Evolutionary conservation across 2,113 vertebrate species (phyloP), one percentile per base, ranked within the genome.

Genomic region (Carollia perspicillata): DNA sequence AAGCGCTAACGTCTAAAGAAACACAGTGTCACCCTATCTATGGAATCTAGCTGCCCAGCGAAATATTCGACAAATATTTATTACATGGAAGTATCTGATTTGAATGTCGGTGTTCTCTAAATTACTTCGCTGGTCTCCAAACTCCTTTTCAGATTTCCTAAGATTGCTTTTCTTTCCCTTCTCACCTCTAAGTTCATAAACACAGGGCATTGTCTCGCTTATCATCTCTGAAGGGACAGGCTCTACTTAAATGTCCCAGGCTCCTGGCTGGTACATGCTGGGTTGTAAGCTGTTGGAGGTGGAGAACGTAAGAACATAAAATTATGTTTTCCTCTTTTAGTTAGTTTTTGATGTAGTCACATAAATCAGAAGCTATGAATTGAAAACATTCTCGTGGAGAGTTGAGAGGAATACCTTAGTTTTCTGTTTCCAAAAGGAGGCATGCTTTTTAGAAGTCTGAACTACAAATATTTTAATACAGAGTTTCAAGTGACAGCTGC

Each of bases 21-120:
- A 97, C 97, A 97, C 94, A 91, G 71, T 95, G 91, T 69, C 88
- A n/a, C 20, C 22, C 47, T 92, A 96, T 97, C 79, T 94, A 33
- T 53, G 89, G 96, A 97, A 98, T 96, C 91, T 78, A 96, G 80
- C 95, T 96, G 78, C 90, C 94, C 91, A 72, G 3, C 55, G 35
- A 94, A 95, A 93, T 92, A 97, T 90, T 95, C 95, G 84, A 89
- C 96, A 97, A 96, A 97, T 97, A 96, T 97, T 96, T 97, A 90
- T 98, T 96, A 96, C 97, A 95, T 90, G 91, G 35, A 96, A 69
- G 87, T 92, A 95, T 97, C 96, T 96, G 74, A 89, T 94, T 93
- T 93, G 88, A 96, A 94, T 89, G 87, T 94, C 93, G 95, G 0
- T 87, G 93, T 87, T 88, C 47, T 78, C 84, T 78, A 83, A 97